Evolutionary conservation across 2,888 invertebrate genomes (phyloP), one percentile per base, ranked within the genome.

Genomic region (Cephus pulcher): DNA sequence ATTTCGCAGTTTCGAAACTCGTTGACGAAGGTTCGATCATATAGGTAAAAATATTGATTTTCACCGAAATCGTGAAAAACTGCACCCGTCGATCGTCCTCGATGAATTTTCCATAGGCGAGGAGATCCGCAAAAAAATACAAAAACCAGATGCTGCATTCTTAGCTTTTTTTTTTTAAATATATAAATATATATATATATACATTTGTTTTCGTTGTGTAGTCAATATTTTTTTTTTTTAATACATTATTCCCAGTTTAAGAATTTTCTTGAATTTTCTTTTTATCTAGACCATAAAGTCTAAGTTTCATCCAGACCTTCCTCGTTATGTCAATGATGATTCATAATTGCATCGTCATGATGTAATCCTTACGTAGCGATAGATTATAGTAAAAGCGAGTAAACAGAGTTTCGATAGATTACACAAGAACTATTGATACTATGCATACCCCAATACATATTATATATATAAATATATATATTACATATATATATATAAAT

Each of bases 401-500:
- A 56, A 56, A 56, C 56, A 56, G 56, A 56, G 56, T 56, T 56
- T 56, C 56, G 56, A 56, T 56, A 56, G 56, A 56, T 56, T 56
- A 56, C 56, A 56, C 56, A 23, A 56, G 56, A 56, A 56, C 56
- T 56, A 56, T 56, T 56, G 23, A 23, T 56, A 56, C 56, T 56
- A 56, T 56, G 56, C 56, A 56, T 56, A 56, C 56, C 56, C 56
- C 23, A 56, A 23, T 56, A 56, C 56, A 56, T 56, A 56, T 56
- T 56, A 56, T 56, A 56, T 40, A 40, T 9, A 56, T 23, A 40
- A 23, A 56, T 56, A 37, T 75, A 68, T 68, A 76, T 40, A 35
- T 35, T 35, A 35, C 35, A 35, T 35, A 35, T 68, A 37, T 33
- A 40, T 75, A 35, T 71, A 68, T 70, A 77, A 56, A 70, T 56